These are phyloP conservation scores for Tetragonula carbonaria DNA, from an alignment of 2,888 invertebrate species.

Conservation along the genomic window DNA sequence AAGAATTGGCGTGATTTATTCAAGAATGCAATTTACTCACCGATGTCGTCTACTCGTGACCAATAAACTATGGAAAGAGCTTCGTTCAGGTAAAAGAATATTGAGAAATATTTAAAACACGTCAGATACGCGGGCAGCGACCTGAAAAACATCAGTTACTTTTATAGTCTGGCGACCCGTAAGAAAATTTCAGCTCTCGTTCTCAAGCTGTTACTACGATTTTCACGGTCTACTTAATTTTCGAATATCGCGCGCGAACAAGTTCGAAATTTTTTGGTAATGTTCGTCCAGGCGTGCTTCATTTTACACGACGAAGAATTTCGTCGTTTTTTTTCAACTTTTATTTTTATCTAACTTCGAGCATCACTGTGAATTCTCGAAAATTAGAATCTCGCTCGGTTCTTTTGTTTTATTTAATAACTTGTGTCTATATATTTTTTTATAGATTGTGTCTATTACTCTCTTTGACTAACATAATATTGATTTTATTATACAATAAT, in stretches of 20 bases:
- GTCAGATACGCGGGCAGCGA: constrained; percentile 84
- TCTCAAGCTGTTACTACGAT: background rate
- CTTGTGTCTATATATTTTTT: no score
- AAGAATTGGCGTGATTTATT: background rate
- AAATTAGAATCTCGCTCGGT: background rate
- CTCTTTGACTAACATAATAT: no score
- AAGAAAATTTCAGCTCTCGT: background rate
- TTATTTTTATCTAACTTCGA: background rate
- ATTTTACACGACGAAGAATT: background rate
- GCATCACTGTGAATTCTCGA: background rate
- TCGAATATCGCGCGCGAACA: background rate
- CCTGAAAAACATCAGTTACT: constrained; percentile 67
- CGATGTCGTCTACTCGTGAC: constrained; percentile 84
- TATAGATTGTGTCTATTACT: background rate
- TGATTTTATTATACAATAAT: no score
- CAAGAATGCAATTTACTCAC: constrained; percentile 76
- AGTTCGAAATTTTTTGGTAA: background rate
- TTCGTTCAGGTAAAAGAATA: constrained; percentile 86
- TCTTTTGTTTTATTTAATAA: background rate
- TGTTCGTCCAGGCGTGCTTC: background rate
- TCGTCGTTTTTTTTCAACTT: background rate
- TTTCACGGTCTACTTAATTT: background rate
- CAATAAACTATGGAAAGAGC: constrained; percentile 86
- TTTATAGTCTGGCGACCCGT: background rate
- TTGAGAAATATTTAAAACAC: constrained; percentile 85